Base-by-base conservation (phyloP, 1,140 invertebrate genomes). In the Conopomorpha cramerella region DNA sequence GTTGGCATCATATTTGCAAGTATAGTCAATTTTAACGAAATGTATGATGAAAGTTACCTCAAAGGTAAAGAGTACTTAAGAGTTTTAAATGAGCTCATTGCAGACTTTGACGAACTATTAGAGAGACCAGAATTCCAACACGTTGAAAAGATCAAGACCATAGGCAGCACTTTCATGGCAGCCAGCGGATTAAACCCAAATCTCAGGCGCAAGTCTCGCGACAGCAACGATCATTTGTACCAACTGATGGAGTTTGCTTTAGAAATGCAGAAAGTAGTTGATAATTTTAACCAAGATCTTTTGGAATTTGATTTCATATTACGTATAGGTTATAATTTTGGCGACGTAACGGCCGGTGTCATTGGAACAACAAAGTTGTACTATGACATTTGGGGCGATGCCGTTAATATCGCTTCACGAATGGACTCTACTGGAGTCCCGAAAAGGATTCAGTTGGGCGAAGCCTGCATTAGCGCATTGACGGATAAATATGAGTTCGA, bases 381-480 rank as follows among this genome's bases (percentile, higher is more conserved):
- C 55, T 99, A 97, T 49, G 96, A 98, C 65, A 98, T 99, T 34
- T 99, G 96, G 96, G 96, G 96, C 0, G 95, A 99, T 73, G 94
- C 96, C 0, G 95, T 98, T 0, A 99, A 99, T 73, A 96, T 98
- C 34, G 94, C 96, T 0, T 95, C 91, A 2, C 79, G 96, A 34
- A 97, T 93, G 96, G 96, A 99, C 60, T 95, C 93, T 0, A 95
- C 92, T 0, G 92, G 93, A 0, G 84, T 96, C 1, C 81, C 86
- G 3, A 90, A 92, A 36, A 79, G 87, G 34, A 94, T 96, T 44
- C 95, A 98, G 65, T 86, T 96, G 6, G 87, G 88, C 1, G 87
- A 87, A 51, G 83, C 86, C 26, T 90, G 88, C 49, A 63, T 92
- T 16, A 63, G 80, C 0, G 74, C 87, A 2, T 70, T 96, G 0